Conservation (phyloP, 2,113 vertebrate genomes). For the Pavo muticus region DNA sequence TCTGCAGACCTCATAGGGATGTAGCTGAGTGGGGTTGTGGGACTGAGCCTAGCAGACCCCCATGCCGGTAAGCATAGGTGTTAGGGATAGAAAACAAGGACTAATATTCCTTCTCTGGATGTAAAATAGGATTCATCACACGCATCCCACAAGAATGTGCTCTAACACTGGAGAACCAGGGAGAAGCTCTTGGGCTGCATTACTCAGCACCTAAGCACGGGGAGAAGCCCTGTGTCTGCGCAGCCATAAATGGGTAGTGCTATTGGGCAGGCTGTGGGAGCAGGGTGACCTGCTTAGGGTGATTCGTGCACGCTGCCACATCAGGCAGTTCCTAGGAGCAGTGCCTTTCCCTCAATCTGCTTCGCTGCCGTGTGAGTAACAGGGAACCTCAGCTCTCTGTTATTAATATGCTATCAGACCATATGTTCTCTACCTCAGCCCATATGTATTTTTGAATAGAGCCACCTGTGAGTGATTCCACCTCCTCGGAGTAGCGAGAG, state of each 20-base stretch:
- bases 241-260: not conserved
- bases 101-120: not conserved
- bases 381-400: conserved; percentile 10
- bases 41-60: not conserved
- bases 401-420: conserved; percentile 25
- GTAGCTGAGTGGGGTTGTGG: not conserved
- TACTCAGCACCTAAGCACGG: not conserved
- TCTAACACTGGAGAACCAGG: not conserved
- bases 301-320: not conserved
- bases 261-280: not conserved
- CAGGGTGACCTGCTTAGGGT: conserved; percentile 16
- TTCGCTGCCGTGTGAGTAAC: conserved; percentile 29
- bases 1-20: not conserved
- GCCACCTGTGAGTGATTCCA: conserved; percentile 68
- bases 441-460: conserved; percentile 65
- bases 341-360: conserved; percentile 44
- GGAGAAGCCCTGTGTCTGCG: not conserved
- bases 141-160: not conserved
- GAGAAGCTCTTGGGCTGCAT: conserved; percentile 1
- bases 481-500: conserved; percentile 51
- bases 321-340: not conserved
- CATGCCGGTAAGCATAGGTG: not conserved
- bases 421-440: conserved; percentile 46
- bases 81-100: not conserved
- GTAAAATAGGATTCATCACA: not conserved